phyloP scores from a whole-genome alignment of 2,797 vertebrate species.

The Anomalospiza imberbis region DNA sequence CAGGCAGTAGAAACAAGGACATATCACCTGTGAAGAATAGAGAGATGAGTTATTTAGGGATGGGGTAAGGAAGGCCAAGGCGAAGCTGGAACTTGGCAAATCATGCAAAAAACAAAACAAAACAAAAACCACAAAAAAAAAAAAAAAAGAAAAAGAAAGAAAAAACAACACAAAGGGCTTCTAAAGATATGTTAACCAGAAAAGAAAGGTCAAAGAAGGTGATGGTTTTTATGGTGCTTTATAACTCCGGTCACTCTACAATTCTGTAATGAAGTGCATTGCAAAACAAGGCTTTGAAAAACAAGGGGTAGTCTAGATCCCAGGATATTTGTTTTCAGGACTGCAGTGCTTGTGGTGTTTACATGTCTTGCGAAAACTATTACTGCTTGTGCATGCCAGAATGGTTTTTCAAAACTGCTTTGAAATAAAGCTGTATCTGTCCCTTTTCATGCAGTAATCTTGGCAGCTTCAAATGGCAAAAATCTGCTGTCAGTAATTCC shows the following conservation, averaged over 20 bases:
- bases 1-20: neutral
- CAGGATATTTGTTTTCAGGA: neutral
- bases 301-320: neutral
- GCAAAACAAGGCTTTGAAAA: neutral
- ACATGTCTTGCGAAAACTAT: neutral
- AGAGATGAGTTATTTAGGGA: neutral
- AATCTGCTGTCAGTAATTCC: neutral
- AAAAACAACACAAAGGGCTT: neutral
- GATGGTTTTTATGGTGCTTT: neutral
- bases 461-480: neutral
- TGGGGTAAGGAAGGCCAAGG: neutral
- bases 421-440: neutral
- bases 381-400: conserved; percentile 10
- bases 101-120: neutral
- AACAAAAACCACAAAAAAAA: neutral
- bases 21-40: neutral
- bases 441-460: neutral
- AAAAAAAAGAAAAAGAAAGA: neutral
- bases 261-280: neutral
- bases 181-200: neutral
- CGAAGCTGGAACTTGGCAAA: neutral
- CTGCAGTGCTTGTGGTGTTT: conserved; percentile 45
- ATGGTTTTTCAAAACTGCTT: conserved; percentile 56
- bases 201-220: neutral
- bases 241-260: neutral